These are phyloP conservation scores for Hyposmocoma kahamanoa DNA, from an alignment of 1,140 invertebrate genomes.

Conservation along the genomic window DNA sequence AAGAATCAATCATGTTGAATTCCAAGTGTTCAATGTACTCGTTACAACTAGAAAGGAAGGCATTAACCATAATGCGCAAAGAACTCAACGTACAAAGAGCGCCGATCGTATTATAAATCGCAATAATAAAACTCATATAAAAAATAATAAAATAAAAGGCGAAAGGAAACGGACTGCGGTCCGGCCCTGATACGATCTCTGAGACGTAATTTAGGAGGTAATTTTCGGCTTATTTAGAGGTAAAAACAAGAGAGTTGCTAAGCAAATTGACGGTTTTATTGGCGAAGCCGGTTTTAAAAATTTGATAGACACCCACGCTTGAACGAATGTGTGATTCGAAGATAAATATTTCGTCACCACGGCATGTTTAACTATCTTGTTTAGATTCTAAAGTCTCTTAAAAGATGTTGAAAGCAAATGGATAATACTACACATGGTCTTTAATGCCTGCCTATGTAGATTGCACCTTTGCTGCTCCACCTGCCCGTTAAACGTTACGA, in stretches of 20 bases:
- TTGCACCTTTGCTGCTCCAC: too few species aligned
- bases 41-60: not conserved
- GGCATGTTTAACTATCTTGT: too few species aligned
- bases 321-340: not conserved
- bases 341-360: not conserved
- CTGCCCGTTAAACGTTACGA: too few species aligned
- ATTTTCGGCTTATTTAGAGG: conserved; percentile 33
- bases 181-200: conserved; percentile 28
- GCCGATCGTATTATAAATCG: conserved; percentile 27
- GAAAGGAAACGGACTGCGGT: conserved; percentile 21
- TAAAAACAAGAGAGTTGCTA: conserved; percentile 30
- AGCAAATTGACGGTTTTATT: conserved; percentile 34
- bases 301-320: conserved; percentile 22
- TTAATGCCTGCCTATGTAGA: too few species aligned
- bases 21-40: too few species aligned
- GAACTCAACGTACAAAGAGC: conserved; percentile 18
- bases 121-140: conserved; percentile 33
- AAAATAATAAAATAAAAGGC: conserved; percentile 16
- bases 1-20: too few species aligned
- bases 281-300: conserved; percentile 14
- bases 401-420: too few species aligned
- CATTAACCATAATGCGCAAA: conserved; percentile 1
- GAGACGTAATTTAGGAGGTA: conserved; percentile 25
- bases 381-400: too few species aligned
- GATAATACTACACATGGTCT: too few species aligned